Evolutionary conservation across 2,797 vertebrate genomes (phyloP), one percentile per base, ranked within the genome.

Genomic region (Coracias cyanogaster): DNA sequence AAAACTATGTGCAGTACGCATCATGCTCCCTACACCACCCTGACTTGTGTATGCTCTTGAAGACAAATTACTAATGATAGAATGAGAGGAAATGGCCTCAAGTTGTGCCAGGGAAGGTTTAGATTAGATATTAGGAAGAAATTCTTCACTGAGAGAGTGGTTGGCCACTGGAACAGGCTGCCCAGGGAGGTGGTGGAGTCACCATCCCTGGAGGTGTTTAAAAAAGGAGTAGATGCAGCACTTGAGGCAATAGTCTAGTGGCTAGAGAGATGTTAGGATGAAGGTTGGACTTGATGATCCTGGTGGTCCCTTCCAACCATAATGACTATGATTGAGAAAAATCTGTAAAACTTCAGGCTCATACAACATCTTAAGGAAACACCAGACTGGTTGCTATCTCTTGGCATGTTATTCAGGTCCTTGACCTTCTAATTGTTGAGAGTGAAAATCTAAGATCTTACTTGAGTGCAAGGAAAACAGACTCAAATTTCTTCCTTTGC

Each of bases 391-490:
- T 58, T 85, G 72, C 64, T 65, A 85, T 58, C 82, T 88, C 89
- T 58, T 83, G 79, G 76, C 69, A 76, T 9, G 19, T 46, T 26
- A 92, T 85, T 35, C 79, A 93, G 37, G 41, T 83, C 61, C 79
- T n/a, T 52, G 74, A 91, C 76, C 57, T 95, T 77, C 22, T 57
- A 46, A 83, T 54, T 4, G 8, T 35, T 3, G 6, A 69, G 39
- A 92, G 28, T 64, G 55, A 89, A 72, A 79, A 82, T 57, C 2
- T 71, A 85, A 82, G 77, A 70, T 45, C 52, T 92, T 35, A 39
- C 25, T 39, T 76, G 78, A 94, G 73, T 6, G 39, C 33, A 84
- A 89, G 14, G 46, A 64, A 92, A 93, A 86, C 5, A 92, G 88
- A 72, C 55, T 84, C 46, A 8, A 37, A 25, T 51, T 82, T 72